A percentile compares a stretch with the other conserved stretches of the same genome.
Evolutionary conservation across 2,797 vertebrate genomes (phyloP).

Genomic region (Pygocentrus nattereri): DNA sequence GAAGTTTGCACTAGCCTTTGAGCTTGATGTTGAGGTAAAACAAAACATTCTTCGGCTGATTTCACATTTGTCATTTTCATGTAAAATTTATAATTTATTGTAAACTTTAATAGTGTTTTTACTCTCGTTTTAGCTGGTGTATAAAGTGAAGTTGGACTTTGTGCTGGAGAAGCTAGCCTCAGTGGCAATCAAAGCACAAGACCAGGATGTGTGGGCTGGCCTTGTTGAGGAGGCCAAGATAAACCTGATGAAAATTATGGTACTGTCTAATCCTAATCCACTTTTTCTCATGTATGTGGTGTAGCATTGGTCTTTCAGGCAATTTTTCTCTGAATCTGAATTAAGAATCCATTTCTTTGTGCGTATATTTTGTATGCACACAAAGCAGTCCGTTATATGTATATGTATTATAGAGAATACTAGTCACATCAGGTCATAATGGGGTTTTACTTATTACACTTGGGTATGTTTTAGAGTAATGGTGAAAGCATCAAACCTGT

Average conservation of each 20-base stretch:
- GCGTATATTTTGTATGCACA: too few relatives aligned
- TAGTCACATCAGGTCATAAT: too few relatives aligned
- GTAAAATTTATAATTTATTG: too few relatives aligned
- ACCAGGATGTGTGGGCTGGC: conserved; percentile 78
- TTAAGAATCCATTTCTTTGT: too few relatives aligned
- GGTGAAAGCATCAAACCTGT: too few relatives aligned
- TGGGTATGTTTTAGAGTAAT: too few relatives aligned
- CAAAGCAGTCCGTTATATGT: too few relatives aligned
- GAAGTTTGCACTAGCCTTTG: conserved; percentile 92
- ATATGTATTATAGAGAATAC: background rate
- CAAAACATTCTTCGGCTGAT: background rate
- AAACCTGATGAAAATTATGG: conserved; percentile 91
- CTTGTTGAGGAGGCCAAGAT: conserved; percentile 90
- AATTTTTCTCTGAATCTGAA: too few relatives aligned
- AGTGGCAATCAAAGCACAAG: conserved; percentile 76
- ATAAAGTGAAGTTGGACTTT: conserved; percentile 94
- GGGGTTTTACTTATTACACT: too few relatives aligned
- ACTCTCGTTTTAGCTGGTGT: conserved; percentile 85
- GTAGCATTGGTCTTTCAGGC: too few relatives aligned
- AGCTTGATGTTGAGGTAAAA: conserved; percentile 91
- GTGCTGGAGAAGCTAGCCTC: conserved; percentile 90
- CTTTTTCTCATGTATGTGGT: background rate
- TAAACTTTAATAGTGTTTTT: background rate
- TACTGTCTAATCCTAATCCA: conserved; percentile 58
- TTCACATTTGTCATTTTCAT: background rate